Conservation (phyloP, 2,888 invertebrate genomes). For the Synanthedon tipuliformis region DNA sequence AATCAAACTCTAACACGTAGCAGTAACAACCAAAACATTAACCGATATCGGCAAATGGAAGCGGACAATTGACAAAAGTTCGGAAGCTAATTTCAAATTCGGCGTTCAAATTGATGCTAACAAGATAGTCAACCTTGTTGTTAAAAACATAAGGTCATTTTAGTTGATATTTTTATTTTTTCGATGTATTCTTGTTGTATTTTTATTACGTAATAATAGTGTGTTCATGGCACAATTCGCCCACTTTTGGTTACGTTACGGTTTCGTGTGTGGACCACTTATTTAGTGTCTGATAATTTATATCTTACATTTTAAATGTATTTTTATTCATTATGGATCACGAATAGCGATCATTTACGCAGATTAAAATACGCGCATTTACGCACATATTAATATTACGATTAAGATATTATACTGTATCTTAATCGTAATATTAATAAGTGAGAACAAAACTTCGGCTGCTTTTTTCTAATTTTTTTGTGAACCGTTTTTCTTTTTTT, state of each 20-base stretch:
- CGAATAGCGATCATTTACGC: too few relatives aligned
- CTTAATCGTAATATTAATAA: too few relatives aligned
- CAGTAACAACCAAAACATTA: slow-evolving; percentile 21
- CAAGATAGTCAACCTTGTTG: slow-evolving; percentile 32
- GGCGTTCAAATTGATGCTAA: slow-evolving; percentile 45
- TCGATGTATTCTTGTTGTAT: slow-evolving; percentile 25
- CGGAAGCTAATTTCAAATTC: slow-evolving; percentile 27
- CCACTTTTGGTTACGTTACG: slow-evolving; percentile 28
- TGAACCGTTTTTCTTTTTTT: too few relatives aligned
- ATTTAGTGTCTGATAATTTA: neutral
- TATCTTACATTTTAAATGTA: neutral
- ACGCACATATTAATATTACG: too few relatives aligned
- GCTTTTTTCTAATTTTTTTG: too few relatives aligned
- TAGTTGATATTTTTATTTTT: slow-evolving; percentile 15
- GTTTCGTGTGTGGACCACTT: slow-evolving; percentile 14
- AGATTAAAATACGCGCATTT: too few relatives aligned
- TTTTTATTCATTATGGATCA: too few relatives aligned
- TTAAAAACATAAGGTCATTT: slow-evolving; percentile 27
- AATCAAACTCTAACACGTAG: slow-evolving; percentile 30
- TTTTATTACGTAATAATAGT: slow-evolving; percentile 36
- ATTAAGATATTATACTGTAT: too few relatives aligned
- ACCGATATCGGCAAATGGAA: slow-evolving; percentile 23
- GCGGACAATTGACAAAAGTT: slow-evolving; percentile 49
- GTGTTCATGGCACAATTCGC: slow-evolving; percentile 25
- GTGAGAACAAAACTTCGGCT: too few relatives aligned